Evolutionary conservation across 1,140 invertebrate genomes (phyloP).

Genomic region (Macrosteles quadrilineatus): DNA sequence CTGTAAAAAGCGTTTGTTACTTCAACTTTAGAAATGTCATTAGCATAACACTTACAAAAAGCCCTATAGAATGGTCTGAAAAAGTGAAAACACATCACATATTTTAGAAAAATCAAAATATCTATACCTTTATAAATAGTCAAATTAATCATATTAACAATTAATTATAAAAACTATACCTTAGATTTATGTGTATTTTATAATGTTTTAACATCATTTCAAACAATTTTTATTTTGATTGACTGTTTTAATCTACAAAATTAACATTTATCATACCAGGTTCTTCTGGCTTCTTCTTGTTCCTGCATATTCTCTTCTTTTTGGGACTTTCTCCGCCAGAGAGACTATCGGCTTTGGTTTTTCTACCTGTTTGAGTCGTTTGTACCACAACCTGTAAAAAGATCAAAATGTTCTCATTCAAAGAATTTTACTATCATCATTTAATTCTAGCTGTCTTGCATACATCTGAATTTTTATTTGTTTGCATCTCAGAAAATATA

Average conservation of each 20-base stretch:
- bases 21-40: too few species aligned
- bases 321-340: conserved; percentile 9
- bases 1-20: too few species aligned
- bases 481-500: not conserved
- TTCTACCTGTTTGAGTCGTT: not conserved
- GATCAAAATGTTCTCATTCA: not conserved
- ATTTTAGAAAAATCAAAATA: not conserved
- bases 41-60: too few species aligned
- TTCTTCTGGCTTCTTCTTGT: conserved; percentile 39
- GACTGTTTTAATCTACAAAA: too few species aligned
- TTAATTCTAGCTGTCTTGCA: not conserved
- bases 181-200: not conserved
- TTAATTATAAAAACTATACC: not conserved
- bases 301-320: conserved; percentile 18
- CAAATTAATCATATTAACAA: not conserved
- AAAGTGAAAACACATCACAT: not conserved
- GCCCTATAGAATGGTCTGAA: too few species aligned
- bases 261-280: too few species aligned
- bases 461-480: not conserved
- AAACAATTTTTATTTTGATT: too few species aligned
- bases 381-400: not conserved
- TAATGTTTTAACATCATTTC: not conserved
- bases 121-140: not conserved
- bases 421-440: not conserved
- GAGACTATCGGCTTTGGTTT: conserved; percentile 8